Conservation (phyloP, 2,797 vertebrate genomes). For the Sebastes steindachneri region DNA sequence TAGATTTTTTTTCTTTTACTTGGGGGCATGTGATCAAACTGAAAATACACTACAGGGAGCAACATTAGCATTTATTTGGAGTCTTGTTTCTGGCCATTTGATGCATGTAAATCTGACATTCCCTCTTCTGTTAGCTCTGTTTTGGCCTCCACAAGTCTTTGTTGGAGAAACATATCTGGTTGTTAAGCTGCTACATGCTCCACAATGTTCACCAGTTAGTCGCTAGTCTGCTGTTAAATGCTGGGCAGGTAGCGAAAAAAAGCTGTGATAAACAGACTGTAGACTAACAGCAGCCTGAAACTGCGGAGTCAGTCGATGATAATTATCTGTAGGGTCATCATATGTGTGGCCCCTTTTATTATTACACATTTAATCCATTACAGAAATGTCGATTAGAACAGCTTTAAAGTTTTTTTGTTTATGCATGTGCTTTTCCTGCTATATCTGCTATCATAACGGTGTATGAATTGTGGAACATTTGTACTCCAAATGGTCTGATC, state of each 20-base stretch:
- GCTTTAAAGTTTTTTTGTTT: no score
- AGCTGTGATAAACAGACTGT: no score
- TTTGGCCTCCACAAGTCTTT: not conserved
- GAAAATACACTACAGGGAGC: not conserved
- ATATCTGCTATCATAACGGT: not conserved
- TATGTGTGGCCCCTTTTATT: not conserved
- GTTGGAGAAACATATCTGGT: not conserved
- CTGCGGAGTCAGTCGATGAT: not conserved
- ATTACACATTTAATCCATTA: not conserved
- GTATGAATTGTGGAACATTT: not conserved
- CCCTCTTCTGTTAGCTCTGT: not conserved
- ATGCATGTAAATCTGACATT: not conserved
- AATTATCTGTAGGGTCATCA: not conserved
- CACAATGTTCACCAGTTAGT: not conserved
- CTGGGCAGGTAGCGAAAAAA: not conserved
- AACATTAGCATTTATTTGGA: not conserved
- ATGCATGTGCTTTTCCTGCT: not conserved
- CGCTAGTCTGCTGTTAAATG: not conserved
- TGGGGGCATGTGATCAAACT: not conserved
- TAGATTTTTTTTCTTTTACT: not conserved
- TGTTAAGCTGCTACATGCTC: not conserved
- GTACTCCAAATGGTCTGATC: not conserved
- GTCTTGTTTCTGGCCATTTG: not conserved
- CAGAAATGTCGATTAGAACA: not conserved
- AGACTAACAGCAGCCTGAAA: not conserved